Base-by-base conservation (phyloP, 2,797 vertebrate species). In the Sebastolobus alascanus region DNA sequence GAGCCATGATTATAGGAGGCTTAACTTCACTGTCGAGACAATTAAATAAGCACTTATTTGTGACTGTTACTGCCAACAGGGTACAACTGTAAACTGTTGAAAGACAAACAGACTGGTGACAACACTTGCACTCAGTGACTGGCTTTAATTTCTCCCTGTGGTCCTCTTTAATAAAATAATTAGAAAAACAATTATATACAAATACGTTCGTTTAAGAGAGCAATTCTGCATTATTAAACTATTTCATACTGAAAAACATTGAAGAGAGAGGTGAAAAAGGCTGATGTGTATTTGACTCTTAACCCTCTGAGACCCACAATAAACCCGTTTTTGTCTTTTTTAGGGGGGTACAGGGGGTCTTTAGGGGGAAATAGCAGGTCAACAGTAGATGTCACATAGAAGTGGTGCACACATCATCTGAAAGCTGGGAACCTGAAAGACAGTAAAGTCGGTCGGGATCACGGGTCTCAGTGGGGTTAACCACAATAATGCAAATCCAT, bases 71-170 rank as follows among this genome's bases (percentile, higher is more conserved):
- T 76, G 66, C 38, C 37, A 74, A 40, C 13, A n/a, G 25, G 13
- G 65, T 73, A 55, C 20, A 55, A 31, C 29, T 72, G 9, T 82
- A 68, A 75, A 72, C 43, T 12, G 61, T 69, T 33, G 27, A 52
- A 67, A 82, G 72, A 77, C 14, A 75, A 43, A 74, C 68, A 59
- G 9, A 65, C 58, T 31, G 43, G 20, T 3, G 46, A 55, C n/a
- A 29, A 27, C 54, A 54, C 22, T 71, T 7, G 2, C 6, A 60
- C 22, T 46, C 50, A 60, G 46, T 25, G 65, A 61, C 65, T 54
- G 46, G 33, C 38, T 80, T 80, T 46, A 46, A 8, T 37, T 22
- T 72, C 8, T 72, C 22, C 54, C 27, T 35, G 8, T 71, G 18
- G 52, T 68, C 20, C 4, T 11, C 46, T 79, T 73, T 50, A 31